Conservation (phyloP, 2,888 invertebrate species). For the Dromius quadrimaculatus region DNA sequence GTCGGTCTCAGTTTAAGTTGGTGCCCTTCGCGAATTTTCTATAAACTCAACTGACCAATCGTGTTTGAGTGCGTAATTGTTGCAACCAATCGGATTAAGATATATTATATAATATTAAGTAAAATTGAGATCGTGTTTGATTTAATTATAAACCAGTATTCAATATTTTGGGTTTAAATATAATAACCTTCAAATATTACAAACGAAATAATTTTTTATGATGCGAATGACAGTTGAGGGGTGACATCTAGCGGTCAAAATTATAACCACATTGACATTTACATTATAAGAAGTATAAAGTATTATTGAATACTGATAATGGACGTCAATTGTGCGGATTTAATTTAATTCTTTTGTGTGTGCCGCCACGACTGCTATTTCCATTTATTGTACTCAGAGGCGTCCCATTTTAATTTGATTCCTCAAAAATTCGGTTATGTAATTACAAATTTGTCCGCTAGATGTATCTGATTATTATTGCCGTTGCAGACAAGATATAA, state of each 20-base stretch:
- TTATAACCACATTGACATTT: not conserved
- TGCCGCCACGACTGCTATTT: not conserved
- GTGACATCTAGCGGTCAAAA: not conserved
- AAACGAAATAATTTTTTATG: not conserved
- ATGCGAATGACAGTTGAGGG: not conserved
- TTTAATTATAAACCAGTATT: not conserved
- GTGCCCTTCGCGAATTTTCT: no score
- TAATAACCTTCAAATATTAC: not conserved
- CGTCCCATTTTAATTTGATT: not conserved
- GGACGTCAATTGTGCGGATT: not conserved
- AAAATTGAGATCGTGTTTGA: no score
- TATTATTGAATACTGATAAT: not conserved
- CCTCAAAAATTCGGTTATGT: not conserved
- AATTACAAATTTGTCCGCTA: not conserved
- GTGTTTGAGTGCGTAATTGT: no score
- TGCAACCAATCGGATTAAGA: no score
- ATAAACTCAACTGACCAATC: no score
- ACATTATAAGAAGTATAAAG: not conserved
- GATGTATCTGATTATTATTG: not conserved
- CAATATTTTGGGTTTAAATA: no score
- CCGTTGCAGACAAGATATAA: not conserved
- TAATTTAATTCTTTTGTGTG: not conserved
- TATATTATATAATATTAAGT: no score
- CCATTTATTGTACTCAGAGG: not conserved
- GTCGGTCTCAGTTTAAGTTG: no score